Conservation (phyloP, 2,113 vertebrate genomes). For the Amazona vittata region DNA sequence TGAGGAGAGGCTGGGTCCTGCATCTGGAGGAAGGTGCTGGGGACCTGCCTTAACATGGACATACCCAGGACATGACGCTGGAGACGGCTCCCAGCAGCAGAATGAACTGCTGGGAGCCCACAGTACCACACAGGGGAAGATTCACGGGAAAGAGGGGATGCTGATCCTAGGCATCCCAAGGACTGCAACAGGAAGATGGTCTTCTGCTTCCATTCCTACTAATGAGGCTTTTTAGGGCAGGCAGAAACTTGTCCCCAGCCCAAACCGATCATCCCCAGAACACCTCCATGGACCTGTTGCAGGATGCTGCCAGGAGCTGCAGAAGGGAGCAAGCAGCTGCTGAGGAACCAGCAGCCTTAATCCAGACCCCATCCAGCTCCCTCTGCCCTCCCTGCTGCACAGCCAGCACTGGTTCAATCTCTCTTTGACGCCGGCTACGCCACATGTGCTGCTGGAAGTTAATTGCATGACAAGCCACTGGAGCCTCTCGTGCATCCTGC, state of each 20-base stretch:
- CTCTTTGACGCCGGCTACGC: background rate
- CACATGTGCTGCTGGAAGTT: background rate
- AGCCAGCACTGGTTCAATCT: rapidly evolving
- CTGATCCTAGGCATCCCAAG: background rate
- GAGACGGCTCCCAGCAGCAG: background rate
- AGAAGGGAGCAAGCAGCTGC: background rate
- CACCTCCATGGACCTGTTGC: background rate
- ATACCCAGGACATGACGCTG: rapidly evolving
- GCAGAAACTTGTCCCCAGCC: background rate
- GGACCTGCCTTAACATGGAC: background rate
- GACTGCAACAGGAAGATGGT: background rate
- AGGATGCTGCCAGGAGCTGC: background rate
- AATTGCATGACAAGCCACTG: background rate
- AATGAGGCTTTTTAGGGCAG: background rate
- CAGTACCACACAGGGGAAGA: rapidly evolving
- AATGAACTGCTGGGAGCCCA: background rate
- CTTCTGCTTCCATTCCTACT: background rate
- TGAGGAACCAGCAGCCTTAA: background rate
- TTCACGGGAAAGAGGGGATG: background rate
- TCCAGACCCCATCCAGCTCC: background rate
- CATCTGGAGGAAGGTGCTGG: background rate
- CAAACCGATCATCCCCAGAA: background rate
- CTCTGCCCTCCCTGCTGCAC: background rate
- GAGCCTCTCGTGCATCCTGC: background rate
- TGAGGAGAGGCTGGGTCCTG: background rate